A percentile compares a stretch with the other conserved stretches of the same genome.
Conservation (phyloP, 2,113 vertebrate genomes). For the Herpailurus yagouaroundi region DNA sequence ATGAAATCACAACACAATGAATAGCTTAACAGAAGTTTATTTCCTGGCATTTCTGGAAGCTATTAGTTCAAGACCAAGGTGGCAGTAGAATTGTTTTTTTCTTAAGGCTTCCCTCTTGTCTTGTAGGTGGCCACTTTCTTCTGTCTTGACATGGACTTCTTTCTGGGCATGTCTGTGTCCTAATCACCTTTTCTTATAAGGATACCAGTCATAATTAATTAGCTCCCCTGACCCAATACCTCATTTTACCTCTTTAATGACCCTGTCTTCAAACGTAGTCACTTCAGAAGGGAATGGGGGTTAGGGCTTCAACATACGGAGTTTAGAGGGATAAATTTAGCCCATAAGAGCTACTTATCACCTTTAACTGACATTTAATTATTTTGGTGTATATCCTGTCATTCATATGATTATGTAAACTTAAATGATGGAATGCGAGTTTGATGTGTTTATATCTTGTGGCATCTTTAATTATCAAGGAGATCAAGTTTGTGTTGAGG, state of each 20-base stretch:
- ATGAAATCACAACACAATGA: background rate
- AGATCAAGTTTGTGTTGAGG: background rate
- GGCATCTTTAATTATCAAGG: background rate
- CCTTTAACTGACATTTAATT: slow-evolving; percentile 34
- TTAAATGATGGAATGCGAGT: background rate
- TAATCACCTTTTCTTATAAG: background rate
- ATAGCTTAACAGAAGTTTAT: background rate
- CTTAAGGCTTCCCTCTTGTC: background rate
- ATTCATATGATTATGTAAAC: background rate
- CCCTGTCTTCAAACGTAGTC: background rate
- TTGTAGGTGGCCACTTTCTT: background rate
- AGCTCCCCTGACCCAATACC: no score
- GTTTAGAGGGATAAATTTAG: background rate
- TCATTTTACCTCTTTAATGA: background rate
- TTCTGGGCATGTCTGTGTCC: background rate
- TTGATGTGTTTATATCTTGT: background rate
- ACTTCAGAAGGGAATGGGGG: background rate
- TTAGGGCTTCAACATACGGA: background rate
- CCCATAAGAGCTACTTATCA: background rate
- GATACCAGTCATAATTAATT: background rate
- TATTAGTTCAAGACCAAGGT: background rate
- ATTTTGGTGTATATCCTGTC: background rate
- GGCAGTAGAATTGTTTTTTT: background rate
- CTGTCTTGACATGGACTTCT: background rate
- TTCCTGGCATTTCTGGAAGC: background rate